Evolutionary conservation across 2,797 vertebrate species (phyloP).

Genomic region (Epinephelus awoara): DNA sequence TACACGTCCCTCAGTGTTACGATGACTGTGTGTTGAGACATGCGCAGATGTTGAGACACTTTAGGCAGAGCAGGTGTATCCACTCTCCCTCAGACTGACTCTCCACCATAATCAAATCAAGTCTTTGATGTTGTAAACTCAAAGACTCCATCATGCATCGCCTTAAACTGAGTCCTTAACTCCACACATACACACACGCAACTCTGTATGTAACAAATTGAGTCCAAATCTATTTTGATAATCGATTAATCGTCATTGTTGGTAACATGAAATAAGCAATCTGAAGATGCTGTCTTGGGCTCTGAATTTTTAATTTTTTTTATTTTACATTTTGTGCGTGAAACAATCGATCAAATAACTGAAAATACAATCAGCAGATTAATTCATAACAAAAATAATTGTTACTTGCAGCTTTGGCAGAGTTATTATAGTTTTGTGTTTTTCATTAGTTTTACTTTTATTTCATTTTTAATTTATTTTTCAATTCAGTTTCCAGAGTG

Average conservation of each 20-base stretch:
- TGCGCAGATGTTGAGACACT: conserved; percentile 8
- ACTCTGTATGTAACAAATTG: neutral
- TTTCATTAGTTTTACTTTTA: too few species aligned
- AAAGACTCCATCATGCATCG: neutral
- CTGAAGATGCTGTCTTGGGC: neutral
- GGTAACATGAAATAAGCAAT: neutral
- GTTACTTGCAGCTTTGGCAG: too few species aligned
- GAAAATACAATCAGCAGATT: too few species aligned
- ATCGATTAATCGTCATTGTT: too few species aligned
- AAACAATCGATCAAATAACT: neutral
- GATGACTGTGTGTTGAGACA: neutral
- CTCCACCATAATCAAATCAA: neutral
- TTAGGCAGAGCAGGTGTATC: conserved; percentile 15
- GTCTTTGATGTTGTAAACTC: conserved; percentile 17
- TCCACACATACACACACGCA: neutral
- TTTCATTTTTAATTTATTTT: too few species aligned
- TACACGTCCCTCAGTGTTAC: neutral
- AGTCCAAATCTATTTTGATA: neutral
- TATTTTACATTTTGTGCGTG: neutral
- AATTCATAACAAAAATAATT: too few species aligned
- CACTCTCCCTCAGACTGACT: neutral
- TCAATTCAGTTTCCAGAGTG: too few species aligned
- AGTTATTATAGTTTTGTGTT: too few species aligned
- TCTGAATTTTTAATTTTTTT: too few species aligned
- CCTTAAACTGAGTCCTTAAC: conserved; percentile 10